These are phyloP conservation scores for Catocala nupta DNA, from an alignment of 2,888 invertebrate species.

Conservation along the genomic window DNA sequence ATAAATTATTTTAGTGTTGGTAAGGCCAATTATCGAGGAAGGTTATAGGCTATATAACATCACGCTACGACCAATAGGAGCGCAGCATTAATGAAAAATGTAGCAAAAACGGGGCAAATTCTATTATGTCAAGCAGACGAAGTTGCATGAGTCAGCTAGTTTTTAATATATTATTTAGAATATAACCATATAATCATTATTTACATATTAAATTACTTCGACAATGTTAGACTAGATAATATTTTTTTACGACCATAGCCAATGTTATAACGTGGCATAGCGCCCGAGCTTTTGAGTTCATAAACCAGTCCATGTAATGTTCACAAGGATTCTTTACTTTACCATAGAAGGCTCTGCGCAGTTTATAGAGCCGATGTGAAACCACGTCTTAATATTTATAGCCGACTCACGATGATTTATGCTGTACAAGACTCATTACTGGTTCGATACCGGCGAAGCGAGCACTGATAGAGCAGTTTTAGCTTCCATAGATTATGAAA, in stretches of 20 bases:
- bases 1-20: too few relatives aligned
- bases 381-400: constrained; percentile 45
- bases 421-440: constrained; percentile 22
- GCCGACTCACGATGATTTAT: constrained; percentile 41
- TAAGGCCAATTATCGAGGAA: too few relatives aligned
- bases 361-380: constrained; percentile 33
- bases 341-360: constrained; percentile 40
- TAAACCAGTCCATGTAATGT: constrained; percentile 42
- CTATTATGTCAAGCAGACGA: too few relatives aligned
- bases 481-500: neutral
- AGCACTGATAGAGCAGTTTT: neutral
- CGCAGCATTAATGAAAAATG: too few relatives aligned
- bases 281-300: constrained; percentile 31
- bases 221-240: neutral
- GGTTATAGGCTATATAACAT: too few relatives aligned
- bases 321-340: constrained; percentile 43
- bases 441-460: constrained; percentile 7
- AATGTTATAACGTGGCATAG: constrained; percentile 20
- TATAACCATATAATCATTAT: too few relatives aligned
- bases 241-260: neutral
- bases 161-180: too few relatives aligned
- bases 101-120: too few relatives aligned
- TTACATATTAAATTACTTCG: too few relatives aligned
- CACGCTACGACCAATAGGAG: too few relatives aligned
- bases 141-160: too few relatives aligned